Percentiles rank a stretch among this genome's conserved stretches.
These are phyloP conservation scores for Cynaeus angustus DNA, from an alignment of 2,888 invertebrate genomes.

Conservation along the genomic window DNA sequence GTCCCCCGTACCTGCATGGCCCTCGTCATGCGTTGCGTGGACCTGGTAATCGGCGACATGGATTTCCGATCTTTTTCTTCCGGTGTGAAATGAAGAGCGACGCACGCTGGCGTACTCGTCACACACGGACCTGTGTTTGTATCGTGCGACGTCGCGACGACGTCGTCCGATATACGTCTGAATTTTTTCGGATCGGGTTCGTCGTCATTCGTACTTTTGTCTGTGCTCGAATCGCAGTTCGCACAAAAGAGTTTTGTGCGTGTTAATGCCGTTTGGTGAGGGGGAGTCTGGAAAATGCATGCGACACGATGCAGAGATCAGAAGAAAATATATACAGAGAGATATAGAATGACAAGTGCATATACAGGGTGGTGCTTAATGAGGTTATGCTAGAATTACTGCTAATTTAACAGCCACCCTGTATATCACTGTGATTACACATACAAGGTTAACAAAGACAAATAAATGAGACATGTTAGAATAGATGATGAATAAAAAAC, in stretches of 20 bases:
- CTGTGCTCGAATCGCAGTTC: slow-evolving; percentile 67
- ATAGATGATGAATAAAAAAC: too few relatives aligned
- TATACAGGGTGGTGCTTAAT: too few relatives aligned
- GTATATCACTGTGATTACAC: too few relatives aligned
- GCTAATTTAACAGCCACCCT: too few relatives aligned
- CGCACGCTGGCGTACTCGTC: slow-evolving; percentile 70
- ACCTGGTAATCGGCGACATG: slow-evolving; percentile 92
- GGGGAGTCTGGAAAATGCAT: slow-evolving; percentile 54
- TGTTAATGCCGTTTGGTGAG: slow-evolving; percentile 58
- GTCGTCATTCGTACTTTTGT: slow-evolving; percentile 49
- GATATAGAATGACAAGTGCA: too few relatives aligned
- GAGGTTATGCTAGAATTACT: too few relatives aligned
- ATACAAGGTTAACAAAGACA: too few relatives aligned
- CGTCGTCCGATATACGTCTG: slow-evolving; percentile 12
- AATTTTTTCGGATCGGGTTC: slow-evolving; percentile 58
- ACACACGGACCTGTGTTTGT: slow-evolving; percentile 58
- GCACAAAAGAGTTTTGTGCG: slow-evolving; percentile 68
- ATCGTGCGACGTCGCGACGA: slow-evolving; percentile 6
- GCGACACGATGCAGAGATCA: slow-evolving; percentile 45
- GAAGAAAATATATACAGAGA: slow-evolving; percentile 9
- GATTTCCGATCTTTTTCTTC: slow-evolving; percentile 78
- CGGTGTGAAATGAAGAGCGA: slow-evolving; percentile 70
- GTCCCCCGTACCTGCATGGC: slow-evolving; percentile 86
- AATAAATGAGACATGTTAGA: too few relatives aligned
- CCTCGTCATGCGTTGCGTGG: slow-evolving; percentile 88